Conservation (phyloP, 2,113 vertebrate genomes). For the Solea solea region DNA sequence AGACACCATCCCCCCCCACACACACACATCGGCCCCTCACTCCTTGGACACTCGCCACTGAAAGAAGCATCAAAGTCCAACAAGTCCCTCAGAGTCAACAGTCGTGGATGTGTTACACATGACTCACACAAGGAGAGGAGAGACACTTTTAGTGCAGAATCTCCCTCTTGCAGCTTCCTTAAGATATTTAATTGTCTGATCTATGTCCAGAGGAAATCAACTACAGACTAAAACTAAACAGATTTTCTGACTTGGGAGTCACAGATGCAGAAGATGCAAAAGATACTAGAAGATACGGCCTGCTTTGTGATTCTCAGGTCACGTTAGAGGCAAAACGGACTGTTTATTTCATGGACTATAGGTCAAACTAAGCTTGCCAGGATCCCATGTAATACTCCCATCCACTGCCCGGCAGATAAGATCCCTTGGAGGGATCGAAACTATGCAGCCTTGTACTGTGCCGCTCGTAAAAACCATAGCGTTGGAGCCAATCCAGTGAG, state of each 20-base stretch:
- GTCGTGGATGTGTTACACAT: slow-evolving; percentile 44
- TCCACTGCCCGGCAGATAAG: slow-evolving; percentile 49
- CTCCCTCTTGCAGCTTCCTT: slow-evolving; percentile 44
- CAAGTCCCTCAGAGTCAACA: slow-evolving; percentile 59
- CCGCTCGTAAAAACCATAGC: slow-evolving; percentile 47
- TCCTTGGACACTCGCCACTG: slow-evolving; percentile 47
- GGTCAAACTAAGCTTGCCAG: slow-evolving; percentile 41
- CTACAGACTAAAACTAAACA: slow-evolving; percentile 31
- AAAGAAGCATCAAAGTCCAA: slow-evolving; percentile 62
- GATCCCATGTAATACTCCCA: slow-evolving; percentile 35
- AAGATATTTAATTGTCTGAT: slow-evolving; percentile 33
- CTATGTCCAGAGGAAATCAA: slow-evolving; percentile 38
- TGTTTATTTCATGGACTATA: slow-evolving; percentile 61
- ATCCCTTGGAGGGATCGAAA: slow-evolving; percentile 38
- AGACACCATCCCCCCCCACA: slow-evolving; percentile 15
- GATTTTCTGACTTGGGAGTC: slow-evolving; percentile 12
- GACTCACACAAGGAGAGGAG: slow-evolving; percentile 21
- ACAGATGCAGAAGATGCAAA: slow-evolving; percentile 11
- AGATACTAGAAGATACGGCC: slow-evolving; percentile 39
- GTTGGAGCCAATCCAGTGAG: slow-evolving; percentile 33
- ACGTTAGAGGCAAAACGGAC: slow-evolving; percentile 56
- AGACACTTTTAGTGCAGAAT: slow-evolving; percentile 18
- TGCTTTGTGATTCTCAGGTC: slow-evolving; percentile 63
- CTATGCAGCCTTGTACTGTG: slow-evolving; percentile 23
- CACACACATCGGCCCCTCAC: too few relatives aligned